Evolutionary conservation across 2,888 invertebrate genomes (phyloP).

Genomic region (Acholoe squamosa): DNA sequence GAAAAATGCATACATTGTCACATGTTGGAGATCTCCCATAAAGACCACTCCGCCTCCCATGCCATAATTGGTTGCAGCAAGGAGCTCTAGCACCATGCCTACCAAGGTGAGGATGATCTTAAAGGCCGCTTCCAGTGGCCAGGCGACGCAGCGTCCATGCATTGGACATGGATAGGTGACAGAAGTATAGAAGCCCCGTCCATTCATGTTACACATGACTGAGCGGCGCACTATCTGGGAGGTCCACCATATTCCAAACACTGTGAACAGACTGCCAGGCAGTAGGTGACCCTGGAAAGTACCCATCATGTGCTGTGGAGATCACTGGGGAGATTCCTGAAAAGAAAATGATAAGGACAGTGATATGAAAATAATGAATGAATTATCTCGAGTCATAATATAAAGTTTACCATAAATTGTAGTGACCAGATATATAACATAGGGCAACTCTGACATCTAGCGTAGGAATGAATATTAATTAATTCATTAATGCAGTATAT

Average conservation of each 20-base stretch:
- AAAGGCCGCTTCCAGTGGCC: conserved; percentile 73
- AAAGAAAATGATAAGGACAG: too few relatives aligned
- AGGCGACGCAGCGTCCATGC: conserved; percentile 53
- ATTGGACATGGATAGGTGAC: conserved; percentile 62
- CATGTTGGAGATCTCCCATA: conserved; percentile 84
- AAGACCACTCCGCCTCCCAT: conserved; percentile 77
- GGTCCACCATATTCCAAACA: conserved; percentile 78
- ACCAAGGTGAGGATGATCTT: conserved; percentile 74
- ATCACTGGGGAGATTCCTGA: background rate
- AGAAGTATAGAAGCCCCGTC: conserved; percentile 71
- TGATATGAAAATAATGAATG: too few relatives aligned
- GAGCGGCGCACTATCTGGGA: conserved; percentile 73
- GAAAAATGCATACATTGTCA: conserved; percentile 85
- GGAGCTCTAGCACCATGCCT: conserved; percentile 79
- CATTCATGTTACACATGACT: conserved; percentile 70
- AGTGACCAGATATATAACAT: too few relatives aligned
- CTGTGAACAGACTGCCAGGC: conserved; percentile 82
- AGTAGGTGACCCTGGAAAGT: conserved; percentile 83
- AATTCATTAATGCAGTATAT: too few relatives aligned
- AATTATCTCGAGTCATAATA: too few relatives aligned
- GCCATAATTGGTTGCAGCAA: conserved; percentile 79
- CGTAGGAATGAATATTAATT: too few relatives aligned
- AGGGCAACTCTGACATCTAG: too few relatives aligned
- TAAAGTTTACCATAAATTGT: too few relatives aligned
- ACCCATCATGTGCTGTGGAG: conserved; percentile 78